Percentiles rank a stretch among this genome's conserved stretches.
These are phyloP conservation scores for Acromyrmex heyeri DNA, from an alignment of 1,140 invertebrate genomes.

Conservation along the genomic window DNA sequence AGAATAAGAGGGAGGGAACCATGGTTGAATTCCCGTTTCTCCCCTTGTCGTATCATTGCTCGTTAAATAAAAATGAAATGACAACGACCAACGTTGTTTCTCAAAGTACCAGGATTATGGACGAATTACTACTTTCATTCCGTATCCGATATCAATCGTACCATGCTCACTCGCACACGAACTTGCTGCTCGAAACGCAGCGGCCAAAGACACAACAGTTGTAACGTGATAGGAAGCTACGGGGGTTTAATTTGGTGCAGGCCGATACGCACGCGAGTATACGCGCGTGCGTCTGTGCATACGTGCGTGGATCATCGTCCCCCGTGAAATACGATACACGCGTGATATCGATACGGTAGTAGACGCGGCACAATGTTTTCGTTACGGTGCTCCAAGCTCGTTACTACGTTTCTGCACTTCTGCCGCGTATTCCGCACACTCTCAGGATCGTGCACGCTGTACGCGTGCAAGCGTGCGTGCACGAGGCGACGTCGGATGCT, in stretches of 20 bases:
- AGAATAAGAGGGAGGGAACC: not conserved
- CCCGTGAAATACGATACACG: constrained; percentile 69
- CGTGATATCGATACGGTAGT: constrained; percentile 69
- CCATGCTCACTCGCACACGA: not conserved
- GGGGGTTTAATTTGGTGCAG: constrained; percentile 50
- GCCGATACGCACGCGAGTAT: constrained; percentile 42
- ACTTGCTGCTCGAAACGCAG: not conserved
- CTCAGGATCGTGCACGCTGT: not conserved
- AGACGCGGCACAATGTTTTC: constrained; percentile 65
- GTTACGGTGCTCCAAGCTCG: constrained; percentile 51
- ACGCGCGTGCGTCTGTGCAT: constrained; percentile 30
- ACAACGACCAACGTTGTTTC: not conserved
- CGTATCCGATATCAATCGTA: constrained; percentile 38
- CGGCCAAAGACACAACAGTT: constrained; percentile 65
- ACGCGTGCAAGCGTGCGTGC: not conserved
- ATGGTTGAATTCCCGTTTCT: not conserved
- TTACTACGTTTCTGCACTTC: constrained; percentile 42
- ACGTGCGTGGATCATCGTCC: constrained; percentile 61
- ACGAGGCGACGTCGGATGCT: not conserved
- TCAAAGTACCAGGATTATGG: not conserved
- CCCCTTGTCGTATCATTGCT: not conserved
- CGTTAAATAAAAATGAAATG: not conserved
- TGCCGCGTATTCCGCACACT: constrained; percentile 1
- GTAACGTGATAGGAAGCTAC: constrained; percentile 65
- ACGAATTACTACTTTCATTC: not conserved